Evolutionary conservation across 2,797 vertebrate species (phyloP).

Genomic region (Sphenodon punctatus): DNA sequence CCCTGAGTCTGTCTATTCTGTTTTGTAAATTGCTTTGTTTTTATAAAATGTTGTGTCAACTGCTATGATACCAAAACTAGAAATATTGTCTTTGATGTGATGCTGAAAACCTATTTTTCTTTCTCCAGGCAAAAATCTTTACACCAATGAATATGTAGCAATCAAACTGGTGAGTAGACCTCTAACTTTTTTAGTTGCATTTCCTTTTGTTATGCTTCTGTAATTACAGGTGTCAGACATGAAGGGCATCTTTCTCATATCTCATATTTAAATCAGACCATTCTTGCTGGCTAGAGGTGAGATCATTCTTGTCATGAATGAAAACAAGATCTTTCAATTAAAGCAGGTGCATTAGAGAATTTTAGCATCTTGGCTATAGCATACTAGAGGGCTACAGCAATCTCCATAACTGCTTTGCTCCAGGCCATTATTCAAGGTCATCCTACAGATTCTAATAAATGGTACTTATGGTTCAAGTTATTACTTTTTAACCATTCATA

Average conservation of each 20-base stretch:
- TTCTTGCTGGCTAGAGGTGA: slow-evolving; percentile 1
- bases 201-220: background rate
- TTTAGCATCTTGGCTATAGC: background rate
- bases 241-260: background rate
- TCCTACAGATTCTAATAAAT: background rate
- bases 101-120: slow-evolving; percentile 3
- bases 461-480: background rate
- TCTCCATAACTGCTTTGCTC: too few relatives aligned
- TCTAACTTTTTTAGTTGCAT: slow-evolving; percentile 7
- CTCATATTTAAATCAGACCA: background rate
- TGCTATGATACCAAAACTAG: background rate
- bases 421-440: too few relatives aligned
- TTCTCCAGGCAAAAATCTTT: slow-evolving; percentile 96
- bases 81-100: background rate
- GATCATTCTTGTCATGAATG: background rate
- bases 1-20: too few relatives aligned
- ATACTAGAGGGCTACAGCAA: background rate
- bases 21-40: too few relatives aligned
- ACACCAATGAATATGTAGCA: slow-evolving; percentile 99
- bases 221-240: background rate
- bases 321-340: background rate
- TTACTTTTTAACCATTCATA: background rate
- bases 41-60: too few relatives aligned
- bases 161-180: slow-evolving; percentile 97
- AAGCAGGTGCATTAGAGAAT: background rate